A percentile compares a stretch with the other conserved stretches of the same genome.
These are phyloP conservation scores for Saccostrea echinata DNA, from an alignment of 1,140 invertebrate genomes.

Conservation along the genomic window DNA sequence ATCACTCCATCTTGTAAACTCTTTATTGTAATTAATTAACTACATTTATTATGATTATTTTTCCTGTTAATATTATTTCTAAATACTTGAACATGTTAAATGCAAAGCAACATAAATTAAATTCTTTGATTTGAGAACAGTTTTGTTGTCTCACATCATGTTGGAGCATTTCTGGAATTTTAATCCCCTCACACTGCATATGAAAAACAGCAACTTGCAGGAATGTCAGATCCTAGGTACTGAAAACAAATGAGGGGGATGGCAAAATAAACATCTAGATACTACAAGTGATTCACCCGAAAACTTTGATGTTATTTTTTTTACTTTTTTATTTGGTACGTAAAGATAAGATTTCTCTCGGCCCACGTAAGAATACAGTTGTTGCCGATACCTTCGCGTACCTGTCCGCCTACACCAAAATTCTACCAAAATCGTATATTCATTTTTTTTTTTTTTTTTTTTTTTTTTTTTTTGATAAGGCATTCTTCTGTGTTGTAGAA, in stretches of 20 bases:
- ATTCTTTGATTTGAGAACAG: neutral
- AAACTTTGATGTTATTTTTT: slow-evolving; percentile 11
- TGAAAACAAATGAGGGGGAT: neutral
- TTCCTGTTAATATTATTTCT: neutral
- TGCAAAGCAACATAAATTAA: neutral
- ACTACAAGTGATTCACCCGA: neutral
- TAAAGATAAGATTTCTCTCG: neutral
- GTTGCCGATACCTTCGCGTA: neutral
- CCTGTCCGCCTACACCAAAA: neutral
- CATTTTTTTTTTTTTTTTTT: neutral
- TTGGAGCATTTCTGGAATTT: neutral
- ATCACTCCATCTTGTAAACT: too few relatives aligned
- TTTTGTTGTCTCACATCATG: neutral
- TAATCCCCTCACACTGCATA: neutral
- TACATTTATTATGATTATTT: too few relatives aligned
- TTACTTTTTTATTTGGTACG: neutral
- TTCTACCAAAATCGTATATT: neutral
- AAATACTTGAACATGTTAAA: neutral
- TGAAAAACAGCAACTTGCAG: neutral
- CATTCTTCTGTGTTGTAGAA: neutral
- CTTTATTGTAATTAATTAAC: too few relatives aligned
- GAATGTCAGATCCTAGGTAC: neutral
- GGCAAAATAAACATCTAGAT: neutral
- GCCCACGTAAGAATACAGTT: slow-evolving; percentile 1
- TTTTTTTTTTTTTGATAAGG: neutral